Base-by-base conservation (phyloP, 2,888 invertebrate species). In the Scelioninae gen. 1 region DNA sequence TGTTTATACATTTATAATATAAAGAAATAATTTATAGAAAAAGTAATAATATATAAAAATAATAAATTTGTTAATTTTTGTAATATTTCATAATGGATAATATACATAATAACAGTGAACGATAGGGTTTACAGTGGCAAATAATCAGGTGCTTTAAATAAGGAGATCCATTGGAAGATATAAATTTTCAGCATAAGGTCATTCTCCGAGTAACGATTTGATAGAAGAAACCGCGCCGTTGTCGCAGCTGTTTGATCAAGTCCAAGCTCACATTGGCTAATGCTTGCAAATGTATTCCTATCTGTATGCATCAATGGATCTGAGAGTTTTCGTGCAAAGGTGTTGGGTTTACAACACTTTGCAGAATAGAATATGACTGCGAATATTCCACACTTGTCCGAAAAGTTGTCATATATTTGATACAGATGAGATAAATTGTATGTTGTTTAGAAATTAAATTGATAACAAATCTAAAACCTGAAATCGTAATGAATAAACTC, bases 281-380 rank as follows among this genome's bases (percentile, higher is more conserved):
- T 85, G 86, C 87, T 91, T 90, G 89, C 90, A 90, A 91, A 90
- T 91, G 87, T 86, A 88, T 89, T 89, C 88, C 66, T 83, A 69
- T 66, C 82, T 60, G 72, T 83, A 82, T 85, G 85, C 87, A 88
- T 89, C 88, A 88, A 86, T 82, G 86, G 85, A 63, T 83, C 65
- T 65, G 43, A 55, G 66, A 77, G 72, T 78, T 72, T 81, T 56
- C 69, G 56, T 13, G n/a, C 63, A 16, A 47, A 75, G 65, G 74
- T 66, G 69, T 81, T 58, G 47, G 45, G 47, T 71, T 69, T 68
- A n/a, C n/a, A 74, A 71, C 65, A 76, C 65, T 53, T 63, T 65
- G 68, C 9, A 55, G 51, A 56, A 65, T 51, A 32, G 56, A 58
- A 78, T 71, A 65, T 56, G 49, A 38, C 7, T 16, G 45, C 58